Percentiles rank a stretch among this genome's conserved stretches.
These are phyloP conservation scores for Colaptes auratus DNA, from an alignment of 2,113 vertebrate genomes.

Conservation along the genomic window DNA sequence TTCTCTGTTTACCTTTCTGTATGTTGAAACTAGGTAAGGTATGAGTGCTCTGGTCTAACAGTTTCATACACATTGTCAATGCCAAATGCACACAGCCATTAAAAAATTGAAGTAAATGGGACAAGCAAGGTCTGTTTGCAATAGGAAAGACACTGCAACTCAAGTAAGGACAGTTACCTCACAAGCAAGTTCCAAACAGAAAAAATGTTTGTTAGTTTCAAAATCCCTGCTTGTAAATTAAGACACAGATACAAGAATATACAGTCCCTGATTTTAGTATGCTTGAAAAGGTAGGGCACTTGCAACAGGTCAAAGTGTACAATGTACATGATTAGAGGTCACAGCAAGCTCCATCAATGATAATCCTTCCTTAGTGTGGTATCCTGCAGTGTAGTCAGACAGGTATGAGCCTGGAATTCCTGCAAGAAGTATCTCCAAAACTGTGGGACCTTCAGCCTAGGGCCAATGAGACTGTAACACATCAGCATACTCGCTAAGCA, in stretches of 20 bases:
- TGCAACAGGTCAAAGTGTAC: background rate
- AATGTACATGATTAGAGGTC: background rate
- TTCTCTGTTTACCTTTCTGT: background rate
- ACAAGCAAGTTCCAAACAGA: background rate
- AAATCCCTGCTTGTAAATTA: background rate
- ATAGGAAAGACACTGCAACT: background rate
- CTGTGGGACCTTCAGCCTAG: background rate
- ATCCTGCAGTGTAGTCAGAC: background rate
- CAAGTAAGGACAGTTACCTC: background rate
- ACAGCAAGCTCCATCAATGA: background rate
- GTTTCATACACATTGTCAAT: background rate
- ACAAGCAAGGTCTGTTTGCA: background rate
- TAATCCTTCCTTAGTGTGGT: background rate
- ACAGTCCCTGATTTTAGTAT: background rate
- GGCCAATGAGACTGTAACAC: background rate
- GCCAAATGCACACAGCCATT: background rate
- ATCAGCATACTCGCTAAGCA: background rate
- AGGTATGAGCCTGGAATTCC: background rate
- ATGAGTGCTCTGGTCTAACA: background rate
- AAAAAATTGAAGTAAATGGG: background rate
- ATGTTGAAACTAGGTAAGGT: background rate
- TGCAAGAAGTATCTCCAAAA: background rate
- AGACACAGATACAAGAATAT: background rate
- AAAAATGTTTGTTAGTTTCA: too few species aligned
- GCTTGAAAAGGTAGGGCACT: background rate